Percentiles rank a stretch among this genome's conserved stretches.
Evolutionary conservation across 1,140 invertebrate genomes (phyloP).

Genomic region (Lethrus apterus): DNA sequence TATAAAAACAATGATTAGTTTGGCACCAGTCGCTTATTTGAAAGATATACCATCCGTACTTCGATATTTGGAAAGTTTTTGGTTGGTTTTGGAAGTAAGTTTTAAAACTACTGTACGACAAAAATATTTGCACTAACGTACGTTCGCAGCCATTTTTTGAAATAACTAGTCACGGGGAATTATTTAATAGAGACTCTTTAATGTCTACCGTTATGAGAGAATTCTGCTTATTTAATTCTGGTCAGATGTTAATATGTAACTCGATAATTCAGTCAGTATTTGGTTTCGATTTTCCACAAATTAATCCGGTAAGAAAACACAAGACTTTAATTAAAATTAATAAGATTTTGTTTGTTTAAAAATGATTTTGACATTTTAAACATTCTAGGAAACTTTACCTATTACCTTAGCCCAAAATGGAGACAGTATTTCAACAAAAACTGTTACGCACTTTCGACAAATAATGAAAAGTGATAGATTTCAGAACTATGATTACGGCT

Average conservation of each 20-base stretch:
- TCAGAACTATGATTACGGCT: conserved; percentile 48
- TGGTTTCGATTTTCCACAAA: conserved; percentile 21
- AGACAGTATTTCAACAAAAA: conserved; percentile 61
- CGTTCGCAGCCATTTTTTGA: too few species aligned
- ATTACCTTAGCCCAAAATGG: conserved; percentile 62
- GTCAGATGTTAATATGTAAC: conserved; percentile 10
- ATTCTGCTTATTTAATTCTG: too few species aligned
- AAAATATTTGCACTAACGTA: too few species aligned
- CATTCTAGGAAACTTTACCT: conserved; percentile 44
- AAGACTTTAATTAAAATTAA: too few species aligned
- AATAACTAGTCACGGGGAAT: too few species aligned
- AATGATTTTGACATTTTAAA: too few species aligned
- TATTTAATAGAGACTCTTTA: too few species aligned
- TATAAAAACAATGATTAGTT: conserved; percentile 10
- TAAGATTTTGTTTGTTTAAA: too few species aligned
- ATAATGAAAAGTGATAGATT: conserved; percentile 39
- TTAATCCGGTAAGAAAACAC: conserved; percentile 33
- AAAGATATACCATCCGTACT: conserved; percentile 4
- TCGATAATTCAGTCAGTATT: conserved; percentile 1
- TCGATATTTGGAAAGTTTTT: not conserved
- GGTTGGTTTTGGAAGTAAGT: not conserved
- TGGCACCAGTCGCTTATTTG: conserved; percentile 9
- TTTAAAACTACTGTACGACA: too few species aligned
- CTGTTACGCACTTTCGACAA: conserved; percentile 56
- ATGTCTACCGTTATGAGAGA: too few species aligned